These are phyloP conservation scores for Zosterops pallidus DNA, from an alignment of 2,113 vertebrate species.

Conservation along the genomic window DNA sequence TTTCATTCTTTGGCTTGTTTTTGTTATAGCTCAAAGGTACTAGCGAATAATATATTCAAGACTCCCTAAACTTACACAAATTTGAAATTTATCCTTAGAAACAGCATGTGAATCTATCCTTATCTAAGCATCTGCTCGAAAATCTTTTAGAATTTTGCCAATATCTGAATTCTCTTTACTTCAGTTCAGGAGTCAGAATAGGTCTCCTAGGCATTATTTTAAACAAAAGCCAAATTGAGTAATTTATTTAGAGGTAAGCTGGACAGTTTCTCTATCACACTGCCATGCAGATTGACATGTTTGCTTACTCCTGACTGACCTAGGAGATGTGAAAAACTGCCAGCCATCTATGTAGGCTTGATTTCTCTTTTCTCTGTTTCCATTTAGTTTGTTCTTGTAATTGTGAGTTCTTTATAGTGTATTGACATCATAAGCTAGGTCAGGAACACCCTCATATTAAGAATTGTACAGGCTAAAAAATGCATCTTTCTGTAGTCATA, in stretches of 20 bases:
- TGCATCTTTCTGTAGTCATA: neutral
- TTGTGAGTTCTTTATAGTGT: neutral
- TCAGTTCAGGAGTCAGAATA: neutral
- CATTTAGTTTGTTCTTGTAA: neutral
- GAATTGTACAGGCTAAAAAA: neutral
- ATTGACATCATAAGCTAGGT: neutral
- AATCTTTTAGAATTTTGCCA: neutral
- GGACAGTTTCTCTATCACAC: neutral
- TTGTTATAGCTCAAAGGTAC: neutral
- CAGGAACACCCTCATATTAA: neutral
- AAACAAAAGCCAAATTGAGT: neutral
- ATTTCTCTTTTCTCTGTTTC: neutral
- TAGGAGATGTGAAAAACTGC: neutral
- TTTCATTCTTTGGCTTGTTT: fast-evolving
- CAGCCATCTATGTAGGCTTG: neutral
- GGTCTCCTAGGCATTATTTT: fast-evolving
- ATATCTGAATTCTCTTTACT: neutral
- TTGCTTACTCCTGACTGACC: neutral
- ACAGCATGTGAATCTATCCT: neutral
- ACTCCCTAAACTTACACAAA: neutral
- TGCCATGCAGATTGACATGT: neutral
- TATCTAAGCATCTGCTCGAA: neutral
- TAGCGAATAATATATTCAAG: neutral
- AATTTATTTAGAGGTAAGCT: neutral
- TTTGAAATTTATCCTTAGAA: neutral